Conservation (phyloP, 2,888 invertebrate genomes). For the Rhaphigaster nebulosa region DNA sequence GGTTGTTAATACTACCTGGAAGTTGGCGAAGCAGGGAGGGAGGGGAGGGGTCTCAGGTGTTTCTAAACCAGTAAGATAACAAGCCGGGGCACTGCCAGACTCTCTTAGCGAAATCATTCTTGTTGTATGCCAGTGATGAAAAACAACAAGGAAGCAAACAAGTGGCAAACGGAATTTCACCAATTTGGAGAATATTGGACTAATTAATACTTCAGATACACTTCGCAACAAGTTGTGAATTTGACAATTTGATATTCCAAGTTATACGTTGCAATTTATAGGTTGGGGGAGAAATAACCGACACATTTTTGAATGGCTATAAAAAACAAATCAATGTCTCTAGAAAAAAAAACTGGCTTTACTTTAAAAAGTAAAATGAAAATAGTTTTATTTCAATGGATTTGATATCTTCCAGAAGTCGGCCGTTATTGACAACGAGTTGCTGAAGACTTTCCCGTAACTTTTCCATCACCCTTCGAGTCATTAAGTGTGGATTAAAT, state of each 20-base stretch:
- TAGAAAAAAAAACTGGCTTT: too few relatives aligned
- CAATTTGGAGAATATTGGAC: background rate
- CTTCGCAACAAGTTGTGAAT: background rate
- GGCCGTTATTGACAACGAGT: too few relatives aligned
- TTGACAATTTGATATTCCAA: background rate
- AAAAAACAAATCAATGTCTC: too few relatives aligned
- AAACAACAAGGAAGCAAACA: background rate
- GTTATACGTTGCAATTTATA: too few relatives aligned
- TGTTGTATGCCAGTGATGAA: background rate
- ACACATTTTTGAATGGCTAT: too few relatives aligned
- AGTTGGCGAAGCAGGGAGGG: background rate
- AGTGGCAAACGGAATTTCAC: background rate
- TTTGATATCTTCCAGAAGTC: too few relatives aligned
- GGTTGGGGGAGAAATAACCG: too few relatives aligned
- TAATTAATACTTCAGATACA: background rate
- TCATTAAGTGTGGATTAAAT: too few relatives aligned
- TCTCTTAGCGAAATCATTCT: background rate
- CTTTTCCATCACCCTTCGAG: too few relatives aligned
- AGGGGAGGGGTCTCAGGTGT: background rate
- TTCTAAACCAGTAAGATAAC: background rate
- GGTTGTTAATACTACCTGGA: background rate
- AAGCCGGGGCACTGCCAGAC: background rate
- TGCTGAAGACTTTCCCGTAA: too few relatives aligned
- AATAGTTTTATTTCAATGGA: too few relatives aligned
- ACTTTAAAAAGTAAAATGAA: too few relatives aligned